Conservation (phyloP, 2,888 invertebrate genomes). For the Trisateles emortualis region DNA sequence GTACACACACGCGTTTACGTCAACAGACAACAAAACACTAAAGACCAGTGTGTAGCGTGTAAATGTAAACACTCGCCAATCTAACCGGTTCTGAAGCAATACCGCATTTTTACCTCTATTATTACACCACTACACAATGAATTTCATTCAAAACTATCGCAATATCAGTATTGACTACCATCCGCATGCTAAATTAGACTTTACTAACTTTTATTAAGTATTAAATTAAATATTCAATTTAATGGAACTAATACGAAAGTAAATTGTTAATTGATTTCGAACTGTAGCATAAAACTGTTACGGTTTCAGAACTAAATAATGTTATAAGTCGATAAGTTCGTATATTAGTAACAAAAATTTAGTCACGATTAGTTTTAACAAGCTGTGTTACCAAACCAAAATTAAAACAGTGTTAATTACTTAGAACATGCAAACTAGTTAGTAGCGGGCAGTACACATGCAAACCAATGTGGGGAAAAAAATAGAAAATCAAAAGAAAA, state of each 20-base stretch:
- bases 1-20: slow-evolving; percentile 15
- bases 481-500: slow-evolving; percentile 58
- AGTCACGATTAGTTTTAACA: neutral
- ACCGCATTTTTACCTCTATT: slow-evolving; percentile 23
- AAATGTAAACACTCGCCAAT: slow-evolving; percentile 40
- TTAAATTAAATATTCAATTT: neutral
- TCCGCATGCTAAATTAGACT: slow-evolving; percentile 21
- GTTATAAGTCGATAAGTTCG: slow-evolving; percentile 1
- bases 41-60: slow-evolving; percentile 14
- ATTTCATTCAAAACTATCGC: slow-evolving; percentile 21
- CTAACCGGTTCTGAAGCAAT: slow-evolving; percentile 30
- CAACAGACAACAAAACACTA: slow-evolving; percentile 32
- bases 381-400: slow-evolving; percentile 11
- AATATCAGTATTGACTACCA: slow-evolving; percentile 15
- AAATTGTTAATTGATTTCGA: slow-evolving; percentile 15
- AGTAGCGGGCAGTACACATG: slow-evolving; percentile 53
- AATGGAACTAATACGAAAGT: slow-evolving; percentile 12
- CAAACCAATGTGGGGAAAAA: slow-evolving; percentile 47
- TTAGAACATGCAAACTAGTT: slow-evolving; percentile 45
- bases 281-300: neutral
- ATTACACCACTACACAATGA: slow-evolving; percentile 22
- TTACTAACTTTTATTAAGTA: neutral
- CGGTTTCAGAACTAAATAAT: neutral
- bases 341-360: neutral
- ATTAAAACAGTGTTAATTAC: slow-evolving; percentile 19